Conservation (phyloP, 2,888 invertebrate genomes). For the Xanthorhoe designata region DNA sequence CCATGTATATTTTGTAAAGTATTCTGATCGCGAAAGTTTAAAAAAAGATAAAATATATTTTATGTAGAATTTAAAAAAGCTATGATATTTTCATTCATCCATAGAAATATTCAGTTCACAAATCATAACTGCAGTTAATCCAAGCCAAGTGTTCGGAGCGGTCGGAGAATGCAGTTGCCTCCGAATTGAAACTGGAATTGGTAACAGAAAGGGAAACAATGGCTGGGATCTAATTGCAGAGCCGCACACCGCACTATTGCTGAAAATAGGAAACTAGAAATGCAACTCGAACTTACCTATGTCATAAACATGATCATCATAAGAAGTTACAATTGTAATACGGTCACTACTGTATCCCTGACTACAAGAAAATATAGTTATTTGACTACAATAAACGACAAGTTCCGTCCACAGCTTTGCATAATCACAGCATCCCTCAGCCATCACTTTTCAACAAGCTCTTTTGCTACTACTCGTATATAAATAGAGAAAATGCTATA, state of each 20-base stretch:
- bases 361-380: neutral
- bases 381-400: neutral
- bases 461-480: too few relatives aligned
- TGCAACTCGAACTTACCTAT: neutral
- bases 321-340: too few relatives aligned
- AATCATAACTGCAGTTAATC: slow-evolving; percentile 38
- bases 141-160: slow-evolving; percentile 21
- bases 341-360: too few relatives aligned
- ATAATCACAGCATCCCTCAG: too few relatives aligned
- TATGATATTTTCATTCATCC: neutral
- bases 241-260: slow-evolving; percentile 14
- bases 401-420: too few relatives aligned
- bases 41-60: too few relatives aligned
- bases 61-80: too few relatives aligned
- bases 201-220: slow-evolving; percentile 70
- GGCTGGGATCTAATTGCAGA: slow-evolving; percentile 47
- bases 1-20: too few relatives aligned
- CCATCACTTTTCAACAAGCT: too few relatives aligned
- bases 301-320: too few relatives aligned
- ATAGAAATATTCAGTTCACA: slow-evolving; percentile 33
- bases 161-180: slow-evolving; percentile 55
- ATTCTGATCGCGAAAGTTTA: too few relatives aligned
- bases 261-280: slow-evolving; percentile 9
- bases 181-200: slow-evolving; percentile 62
- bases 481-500: too few relatives aligned